phyloP scores from a whole-genome alignment of 2,888 invertebrate species.

The Harpagoxenus sublaevis region DNA sequence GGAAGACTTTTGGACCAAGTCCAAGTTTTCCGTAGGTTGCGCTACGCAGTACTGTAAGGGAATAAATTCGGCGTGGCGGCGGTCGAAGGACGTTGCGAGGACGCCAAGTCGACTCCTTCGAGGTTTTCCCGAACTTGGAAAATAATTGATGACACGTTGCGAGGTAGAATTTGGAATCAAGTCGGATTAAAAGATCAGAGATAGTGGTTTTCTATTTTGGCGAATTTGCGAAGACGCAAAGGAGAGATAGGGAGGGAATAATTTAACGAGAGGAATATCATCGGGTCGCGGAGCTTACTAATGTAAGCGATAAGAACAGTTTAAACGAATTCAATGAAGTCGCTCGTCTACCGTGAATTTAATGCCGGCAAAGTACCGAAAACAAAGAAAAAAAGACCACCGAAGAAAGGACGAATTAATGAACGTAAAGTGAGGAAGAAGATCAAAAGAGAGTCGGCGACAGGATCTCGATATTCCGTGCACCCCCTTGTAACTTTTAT shows the following conservation, averaged over 20 bases:
- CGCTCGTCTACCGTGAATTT: constrained; percentile 52
- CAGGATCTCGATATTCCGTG: constrained; percentile 43
- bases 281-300: constrained; percentile 50
- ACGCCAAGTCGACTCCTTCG: constrained; percentile 54
- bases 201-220: constrained; percentile 55
- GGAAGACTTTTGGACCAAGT: constrained; percentile 45
- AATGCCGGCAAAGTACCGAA: constrained; percentile 48
- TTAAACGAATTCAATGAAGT: constrained; percentile 58
- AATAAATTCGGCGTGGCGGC: constrained; percentile 44
- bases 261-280: constrained; percentile 53
- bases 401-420: constrained; percentile 51
- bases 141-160: constrained; percentile 57
- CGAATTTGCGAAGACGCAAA: constrained; percentile 46
- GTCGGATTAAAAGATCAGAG: constrained; percentile 57
- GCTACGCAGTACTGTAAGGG: constrained; percentile 30
- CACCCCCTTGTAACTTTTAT: constrained; percentile 35
- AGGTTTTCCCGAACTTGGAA: constrained; percentile 53
- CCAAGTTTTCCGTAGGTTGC: constrained; percentile 47
- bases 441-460: constrained; percentile 48
- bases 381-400: constrained; percentile 23
- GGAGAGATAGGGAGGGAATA: constrained; percentile 45
- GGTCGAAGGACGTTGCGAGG: constrained; percentile 38
- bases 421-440: constrained; percentile 43
- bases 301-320: constrained; percentile 57
- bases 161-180: constrained; percentile 50